A percentile compares a stretch with the other conserved stretches of the same genome.
phyloP scores from a whole-genome alignment of 1,140 invertebrate genomes.

The Oncopodura yosiiana region DNA sequence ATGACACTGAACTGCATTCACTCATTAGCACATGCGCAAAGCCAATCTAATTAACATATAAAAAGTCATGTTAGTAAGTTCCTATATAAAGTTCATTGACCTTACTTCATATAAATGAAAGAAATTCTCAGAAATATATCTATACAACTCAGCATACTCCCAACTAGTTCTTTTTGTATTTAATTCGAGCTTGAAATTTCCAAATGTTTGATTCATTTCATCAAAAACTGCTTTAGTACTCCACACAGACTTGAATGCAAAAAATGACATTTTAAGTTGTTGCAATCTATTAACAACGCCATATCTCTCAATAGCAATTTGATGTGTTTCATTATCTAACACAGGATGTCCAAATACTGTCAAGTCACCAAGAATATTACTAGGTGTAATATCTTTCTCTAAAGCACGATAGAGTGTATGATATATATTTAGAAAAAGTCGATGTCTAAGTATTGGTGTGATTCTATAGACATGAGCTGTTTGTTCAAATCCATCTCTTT shows the following conservation, averaged over 20 bases:
- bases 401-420: conserved; percentile 42
- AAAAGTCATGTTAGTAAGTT: background rate
- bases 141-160: no score
- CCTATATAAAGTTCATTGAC: background rate
- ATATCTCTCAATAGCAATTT: conserved; percentile 41
- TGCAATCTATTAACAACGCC: conserved; percentile 27
- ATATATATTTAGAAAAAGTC: conserved; percentile 43
- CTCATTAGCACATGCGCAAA: conserved; percentile 30
- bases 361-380: conserved; percentile 47
- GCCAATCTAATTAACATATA: conserved; percentile 4
- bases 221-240: background rate
- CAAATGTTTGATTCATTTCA: no score
- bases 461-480: conserved; percentile 12
- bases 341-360: conserved; percentile 51
- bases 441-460: conserved; percentile 40
- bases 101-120: conserved; percentile 6
- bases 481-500: conserved; percentile 1
- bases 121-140: conserved; percentile 9
- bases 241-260: background rate
- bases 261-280: background rate
- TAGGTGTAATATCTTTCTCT: conserved; percentile 40
- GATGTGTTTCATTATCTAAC: conserved; percentile 45
- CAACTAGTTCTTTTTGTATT: no score
- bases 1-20: conserved; percentile 43
- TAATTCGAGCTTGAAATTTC: no score